phyloP scores from a whole-genome alignment of 2,113 vertebrate species.

The Panurus biarmicus region DNA sequence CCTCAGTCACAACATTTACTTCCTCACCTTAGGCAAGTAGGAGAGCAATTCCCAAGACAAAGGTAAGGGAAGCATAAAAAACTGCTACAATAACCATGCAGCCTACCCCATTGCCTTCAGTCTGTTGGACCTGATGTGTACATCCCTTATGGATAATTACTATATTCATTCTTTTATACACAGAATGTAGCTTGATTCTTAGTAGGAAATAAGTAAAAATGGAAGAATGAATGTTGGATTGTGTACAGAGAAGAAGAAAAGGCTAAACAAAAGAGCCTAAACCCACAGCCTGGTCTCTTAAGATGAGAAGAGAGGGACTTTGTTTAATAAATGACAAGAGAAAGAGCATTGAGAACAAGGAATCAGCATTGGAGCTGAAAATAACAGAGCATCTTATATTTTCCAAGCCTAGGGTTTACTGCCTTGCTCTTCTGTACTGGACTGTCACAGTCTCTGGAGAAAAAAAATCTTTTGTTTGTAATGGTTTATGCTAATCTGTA shows the following conservation, averaged over 20 bases:
- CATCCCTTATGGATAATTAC: not conserved
- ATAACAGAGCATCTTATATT: not conserved
- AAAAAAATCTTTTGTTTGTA: not conserved
- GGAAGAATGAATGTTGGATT: not conserved
- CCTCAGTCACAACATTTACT: not conserved
- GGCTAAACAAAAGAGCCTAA: not conserved
- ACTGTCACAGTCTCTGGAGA: not conserved
- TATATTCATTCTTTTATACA: not conserved
- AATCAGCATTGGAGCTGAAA: not conserved
- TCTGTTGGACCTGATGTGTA: not conserved
- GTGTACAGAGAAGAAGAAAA: not conserved
- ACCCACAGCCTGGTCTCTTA: not conserved
- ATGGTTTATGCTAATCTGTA: not conserved
- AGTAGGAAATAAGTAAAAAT: not conserved
- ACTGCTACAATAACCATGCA: not conserved
- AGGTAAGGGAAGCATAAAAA: not conserved
- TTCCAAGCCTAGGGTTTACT: not conserved
- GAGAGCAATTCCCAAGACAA: not conserved
- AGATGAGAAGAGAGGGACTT: not conserved
- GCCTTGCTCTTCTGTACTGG: not conserved
- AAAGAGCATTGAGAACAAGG: not conserved
- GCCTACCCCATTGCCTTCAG: not conserved
- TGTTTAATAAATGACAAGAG: not conserved
- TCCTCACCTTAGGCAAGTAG: not conserved
- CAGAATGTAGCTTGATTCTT: not conserved